A percentile compares a stretch with the other conserved stretches of the same genome.
Conservation (phyloP, 2,888 invertebrate species). For the Trachelus tabidus region DNA sequence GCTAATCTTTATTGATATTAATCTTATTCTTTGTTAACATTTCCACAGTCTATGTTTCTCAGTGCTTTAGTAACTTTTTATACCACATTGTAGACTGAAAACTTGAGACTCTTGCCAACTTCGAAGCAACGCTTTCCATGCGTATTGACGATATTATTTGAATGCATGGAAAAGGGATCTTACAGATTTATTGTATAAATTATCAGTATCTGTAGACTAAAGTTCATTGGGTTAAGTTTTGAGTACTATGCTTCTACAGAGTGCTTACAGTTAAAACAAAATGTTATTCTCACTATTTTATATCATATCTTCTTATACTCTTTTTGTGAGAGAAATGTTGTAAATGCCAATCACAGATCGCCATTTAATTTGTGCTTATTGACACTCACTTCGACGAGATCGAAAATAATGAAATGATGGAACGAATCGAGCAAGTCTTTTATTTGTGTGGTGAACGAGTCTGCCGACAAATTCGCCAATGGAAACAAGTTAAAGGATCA, state of each 20-base stretch:
- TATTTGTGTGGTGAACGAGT: slow-evolving; percentile 2
- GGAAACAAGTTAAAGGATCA: slow-evolving; percentile 15
- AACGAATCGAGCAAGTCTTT: slow-evolving; percentile 14
- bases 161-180: neutral
- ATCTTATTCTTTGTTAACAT: neutral
- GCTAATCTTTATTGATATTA: neutral
- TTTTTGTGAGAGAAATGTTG: neutral
- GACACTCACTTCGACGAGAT: neutral
- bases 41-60: neutral
- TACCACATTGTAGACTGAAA: too few relatives aligned
- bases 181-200: neutral
- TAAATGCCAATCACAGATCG: neutral
- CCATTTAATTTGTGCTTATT: neutral
- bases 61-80: neutral
- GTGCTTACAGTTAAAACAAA: too few relatives aligned
- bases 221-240: neutral
- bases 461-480: neutral
- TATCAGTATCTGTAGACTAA: neutral
- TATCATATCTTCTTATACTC: neutral
- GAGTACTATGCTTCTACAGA: neutral
- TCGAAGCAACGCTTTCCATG: neutral
- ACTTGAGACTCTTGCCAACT: neutral
- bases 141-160: neutral
- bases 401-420: neutral
- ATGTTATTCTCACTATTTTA: neutral